Evolutionary conservation across 2,888 invertebrate genomes (phyloP).

Genomic region (Lypha dubia): DNA sequence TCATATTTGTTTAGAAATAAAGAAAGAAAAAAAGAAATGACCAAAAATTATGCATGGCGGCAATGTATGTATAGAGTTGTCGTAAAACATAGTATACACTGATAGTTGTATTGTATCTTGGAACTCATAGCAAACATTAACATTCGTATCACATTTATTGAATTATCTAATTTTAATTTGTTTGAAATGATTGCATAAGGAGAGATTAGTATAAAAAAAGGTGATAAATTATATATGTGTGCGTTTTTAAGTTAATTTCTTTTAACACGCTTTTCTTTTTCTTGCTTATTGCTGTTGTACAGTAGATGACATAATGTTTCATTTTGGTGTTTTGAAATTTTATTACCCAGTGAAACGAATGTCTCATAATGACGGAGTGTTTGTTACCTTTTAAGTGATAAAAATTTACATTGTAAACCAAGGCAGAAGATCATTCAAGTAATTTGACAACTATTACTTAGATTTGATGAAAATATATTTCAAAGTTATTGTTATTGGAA

Average conservation of each 20-base stretch:
- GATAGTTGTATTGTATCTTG: too few relatives aligned
- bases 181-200: conserved; percentile 25
- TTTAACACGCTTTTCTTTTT: not conserved
- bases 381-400: too few relatives aligned
- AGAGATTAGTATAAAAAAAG: conserved; percentile 1
- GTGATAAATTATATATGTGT: not conserved
- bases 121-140: not conserved
- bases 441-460: too few relatives aligned
- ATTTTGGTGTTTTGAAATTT: too few relatives aligned
- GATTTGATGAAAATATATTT: too few relatives aligned
- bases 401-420: too few relatives aligned
- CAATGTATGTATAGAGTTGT: not conserved
- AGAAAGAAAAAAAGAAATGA: conserved; percentile 2
- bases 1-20: conserved; percentile 5
- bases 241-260: not conserved
- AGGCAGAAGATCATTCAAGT: too few relatives aligned
- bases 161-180: conserved; percentile 41
- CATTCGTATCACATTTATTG: conserved; percentile 46
- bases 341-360: too few relatives aligned
- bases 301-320: too few relatives aligned
- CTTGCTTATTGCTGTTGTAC: not conserved
- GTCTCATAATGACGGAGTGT: too few relatives aligned
- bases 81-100: not conserved
- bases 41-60: not conserved
- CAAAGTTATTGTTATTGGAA: too few relatives aligned